phyloP scores from a whole-genome alignment of 2,113 vertebrate species.

The Petroica traversi region DNA sequence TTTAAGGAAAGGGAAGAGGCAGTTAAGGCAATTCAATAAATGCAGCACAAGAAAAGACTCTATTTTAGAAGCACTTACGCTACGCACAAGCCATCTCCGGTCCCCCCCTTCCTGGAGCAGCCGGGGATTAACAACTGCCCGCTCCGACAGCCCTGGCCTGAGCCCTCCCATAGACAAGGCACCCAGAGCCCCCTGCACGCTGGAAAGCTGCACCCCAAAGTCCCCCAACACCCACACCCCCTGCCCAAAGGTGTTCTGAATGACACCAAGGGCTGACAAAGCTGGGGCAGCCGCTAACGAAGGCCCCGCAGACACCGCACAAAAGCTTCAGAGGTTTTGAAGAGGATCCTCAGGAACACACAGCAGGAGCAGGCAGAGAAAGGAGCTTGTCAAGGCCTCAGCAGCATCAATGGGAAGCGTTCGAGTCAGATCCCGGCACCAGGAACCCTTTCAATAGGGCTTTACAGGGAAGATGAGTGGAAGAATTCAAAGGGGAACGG shows the following conservation, averaged over 20 bases:
- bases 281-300: not conserved
- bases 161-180: too few relatives aligned
- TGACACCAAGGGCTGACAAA: fast-evolving
- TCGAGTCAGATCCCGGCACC: not conserved
- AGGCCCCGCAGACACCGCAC: not conserved
- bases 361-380: not conserved
- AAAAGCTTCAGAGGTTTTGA: not conserved
- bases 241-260: not conserved
- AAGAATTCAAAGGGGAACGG: constrained; percentile 1
- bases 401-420: not conserved
- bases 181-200: not conserved
- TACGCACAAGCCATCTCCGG: not conserved
- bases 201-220: fast-evolving
- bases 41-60: not conserved
- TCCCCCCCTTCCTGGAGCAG: not conserved
- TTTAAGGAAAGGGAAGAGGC: not conserved
- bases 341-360: not conserved
- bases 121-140: not conserved
- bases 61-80: constrained; percentile 22
- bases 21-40: not conserved
- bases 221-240: not conserved
- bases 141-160: not conserved
- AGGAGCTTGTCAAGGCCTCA: constrained; percentile 29
- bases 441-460: not conserved
- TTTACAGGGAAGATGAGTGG: constrained; percentile 11